Base-by-base conservation (phyloP, 2,113 vertebrate species). In the Benthochromis sp. region DNA sequence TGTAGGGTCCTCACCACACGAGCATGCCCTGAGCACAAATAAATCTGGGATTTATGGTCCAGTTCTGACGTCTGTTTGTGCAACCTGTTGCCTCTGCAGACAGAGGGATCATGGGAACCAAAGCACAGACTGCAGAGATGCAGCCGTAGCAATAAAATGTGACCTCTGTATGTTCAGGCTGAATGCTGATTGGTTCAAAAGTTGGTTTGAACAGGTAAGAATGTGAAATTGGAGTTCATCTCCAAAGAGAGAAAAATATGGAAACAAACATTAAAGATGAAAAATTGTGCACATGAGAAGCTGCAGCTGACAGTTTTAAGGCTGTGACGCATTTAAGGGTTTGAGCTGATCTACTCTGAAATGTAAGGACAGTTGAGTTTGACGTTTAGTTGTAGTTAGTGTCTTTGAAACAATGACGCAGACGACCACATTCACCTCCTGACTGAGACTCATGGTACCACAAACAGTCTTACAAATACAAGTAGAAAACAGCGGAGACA, bases 101-200 rank as follows among this genome's bases (percentile, higher is more conserved):
- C 6, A 1, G 61, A 66, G 31, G 31, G 31, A 7, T 66, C 9
- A n/a, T 66, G 31, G 31, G 61, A 66, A 11, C 17, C 31, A 38
- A 66, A 36, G 17, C 31, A 2, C 9, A 66, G 61, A 12, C 61
- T 66, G 10, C 61, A 66, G 61, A 66, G 61, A 38, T 38, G 61
- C 17, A 38, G 31, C 17, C 0, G 17, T 0, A 31, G 14, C 29
- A n/a, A 19, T 36, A 1, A 12, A 1, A 36, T 36, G 31, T 19
- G 34, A 66, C 6, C 34, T n/a, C 61, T 8, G 19, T 8, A 3
- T n/a, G 16, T n/a, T 7, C 17, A 66, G 61, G 61, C 31, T 12
- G 61, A 66, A 12, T 36, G 61, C 10, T 38, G 34, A 66, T 5
- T 66, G 61, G 17, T 12, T 63, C 9, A n/a, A n/a, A 63, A 36